Evolutionary conservation across 2,888 invertebrate species (phyloP), one percentile per base, ranked within the genome.

Genomic region (Drosophila subquinaria): DNA sequence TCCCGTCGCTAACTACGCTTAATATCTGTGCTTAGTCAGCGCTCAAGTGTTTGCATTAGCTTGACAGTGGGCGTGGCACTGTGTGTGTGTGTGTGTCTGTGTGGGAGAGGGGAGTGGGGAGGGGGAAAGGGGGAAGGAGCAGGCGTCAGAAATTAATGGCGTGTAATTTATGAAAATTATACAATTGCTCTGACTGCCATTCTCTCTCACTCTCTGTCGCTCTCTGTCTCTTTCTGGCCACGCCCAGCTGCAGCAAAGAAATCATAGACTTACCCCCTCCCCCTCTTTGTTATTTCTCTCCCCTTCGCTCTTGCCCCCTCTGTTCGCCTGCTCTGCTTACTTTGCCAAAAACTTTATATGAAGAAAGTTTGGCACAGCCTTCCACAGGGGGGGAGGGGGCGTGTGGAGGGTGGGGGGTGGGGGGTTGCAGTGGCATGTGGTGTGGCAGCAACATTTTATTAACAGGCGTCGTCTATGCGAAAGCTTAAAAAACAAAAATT

Each of bases 401-500:
- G n/a, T n/a, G n/a, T n/a, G 11, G 20, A 4, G 27, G 11, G n/a
- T n/a, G 15, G 1, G n/a, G 27, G 13, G 3, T 2, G 0, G 17
- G 3, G 5, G 13, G 10, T 0, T 2, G 20, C 4, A 0, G 17
- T 35, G 50, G 52, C 35, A 45, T 36, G 55, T 15, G 47, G 57
- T 48, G 64, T 63, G 71, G 52, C 65, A 62, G 75, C 64, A 73
- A 69, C 81, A 79, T 80, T 84, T 87, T 88, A 84, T 82, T 85
- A 82, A 85, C 82, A 85, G 86, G 85, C 85, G 77, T 77, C 77
- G 79, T 77, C 84, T 79, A 83, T 74, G 81, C 27, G 77, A 71
- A 79, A 76, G 88, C 84, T 82, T 82, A 88, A 84, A 82, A 84
- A 82, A 88, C 85, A 84, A 88, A 88, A 85, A 88, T 84, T 88